Conservation (phyloP, 2,888 invertebrate species). For the Dolichomitus sp. region DNA sequence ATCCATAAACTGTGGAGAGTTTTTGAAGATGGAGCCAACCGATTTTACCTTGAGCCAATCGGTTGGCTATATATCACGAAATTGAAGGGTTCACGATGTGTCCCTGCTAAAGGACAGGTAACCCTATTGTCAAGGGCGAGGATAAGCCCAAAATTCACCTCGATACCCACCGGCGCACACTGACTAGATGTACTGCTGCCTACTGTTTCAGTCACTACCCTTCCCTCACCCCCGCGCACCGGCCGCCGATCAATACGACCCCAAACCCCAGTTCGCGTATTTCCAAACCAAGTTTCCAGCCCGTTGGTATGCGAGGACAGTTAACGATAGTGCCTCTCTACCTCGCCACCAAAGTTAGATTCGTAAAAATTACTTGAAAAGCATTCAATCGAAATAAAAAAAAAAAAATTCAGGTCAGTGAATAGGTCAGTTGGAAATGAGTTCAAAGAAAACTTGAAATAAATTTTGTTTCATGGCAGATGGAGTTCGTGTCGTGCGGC, state of each 20-base stretch:
- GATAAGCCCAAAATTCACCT: slow-evolving; percentile 54
- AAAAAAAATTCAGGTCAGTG: background rate
- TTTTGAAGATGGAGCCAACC: background rate
- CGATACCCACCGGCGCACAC: slow-evolving; percentile 33
- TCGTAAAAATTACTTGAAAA: background rate
- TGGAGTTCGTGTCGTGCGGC: background rate
- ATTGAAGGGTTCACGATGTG: slow-evolving; percentile 51
- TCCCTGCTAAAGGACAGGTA: slow-evolving; percentile 48
- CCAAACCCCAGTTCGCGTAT: slow-evolving; percentile 81
- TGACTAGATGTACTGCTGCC: slow-evolving; percentile 75
- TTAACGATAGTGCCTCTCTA: background rate
- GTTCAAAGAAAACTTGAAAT: background rate
- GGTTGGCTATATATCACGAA: slow-evolving; percentile 10
- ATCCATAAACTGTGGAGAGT: background rate
- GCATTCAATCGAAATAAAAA: background rate
- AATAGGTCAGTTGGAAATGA: background rate
- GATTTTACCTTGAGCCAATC: too few relatives aligned
- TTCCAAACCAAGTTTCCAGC: slow-evolving; percentile 79
- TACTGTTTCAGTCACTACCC: slow-evolving; percentile 79
- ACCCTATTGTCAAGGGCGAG: slow-evolving; percentile 45
- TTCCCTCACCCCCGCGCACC: slow-evolving; percentile 53
- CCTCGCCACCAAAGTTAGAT: background rate
- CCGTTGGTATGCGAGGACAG: background rate
- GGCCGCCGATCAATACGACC: slow-evolving; percentile 83
- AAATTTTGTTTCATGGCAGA: background rate